Evolutionary conservation across 23 tunicate species (phyloP).

Genomic region (Trididemnum nubilum): DNA sequence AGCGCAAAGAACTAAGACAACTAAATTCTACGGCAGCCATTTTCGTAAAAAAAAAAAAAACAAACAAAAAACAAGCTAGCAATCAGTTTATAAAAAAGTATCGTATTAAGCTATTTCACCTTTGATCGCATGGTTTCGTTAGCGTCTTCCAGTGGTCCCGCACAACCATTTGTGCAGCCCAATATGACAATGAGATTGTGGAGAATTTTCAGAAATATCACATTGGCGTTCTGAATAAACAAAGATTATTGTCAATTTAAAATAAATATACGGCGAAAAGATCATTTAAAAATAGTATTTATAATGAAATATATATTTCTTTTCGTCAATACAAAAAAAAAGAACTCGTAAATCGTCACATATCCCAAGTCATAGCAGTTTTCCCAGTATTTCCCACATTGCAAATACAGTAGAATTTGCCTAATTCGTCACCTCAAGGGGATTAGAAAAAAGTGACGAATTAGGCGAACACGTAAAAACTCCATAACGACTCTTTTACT

Average conservation of each 20-base stretch:
- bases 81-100: too few relatives aligned
- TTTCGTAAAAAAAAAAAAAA: neutral
- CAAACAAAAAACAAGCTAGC: neutral
- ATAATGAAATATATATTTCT: too few relatives aligned
- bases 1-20: neutral
- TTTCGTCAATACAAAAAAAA: too few relatives aligned
- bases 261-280: neutral
- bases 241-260: neutral
- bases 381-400: too few relatives aligned
- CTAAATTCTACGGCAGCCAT: neutral
- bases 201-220: constrained; percentile 32
- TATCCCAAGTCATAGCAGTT: too few relatives aligned
- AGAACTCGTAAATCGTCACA: too few relatives aligned
- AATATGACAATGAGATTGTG: constrained; percentile 13
- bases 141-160: constrained; percentile 41
- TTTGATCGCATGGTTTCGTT: constrained; percentile 48
- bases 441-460: too few relatives aligned
- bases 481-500: too few relatives aligned
- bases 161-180: constrained; percentile 69
- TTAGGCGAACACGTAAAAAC: too few relatives aligned
- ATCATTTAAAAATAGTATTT: constrained; percentile 5
- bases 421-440: too few relatives aligned
- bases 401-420: too few relatives aligned
- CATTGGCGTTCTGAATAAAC: neutral
- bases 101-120: too few relatives aligned